Base-by-base conservation (phyloP, 2,797 vertebrate genomes). In the Trematomus bernacchii region DNA sequence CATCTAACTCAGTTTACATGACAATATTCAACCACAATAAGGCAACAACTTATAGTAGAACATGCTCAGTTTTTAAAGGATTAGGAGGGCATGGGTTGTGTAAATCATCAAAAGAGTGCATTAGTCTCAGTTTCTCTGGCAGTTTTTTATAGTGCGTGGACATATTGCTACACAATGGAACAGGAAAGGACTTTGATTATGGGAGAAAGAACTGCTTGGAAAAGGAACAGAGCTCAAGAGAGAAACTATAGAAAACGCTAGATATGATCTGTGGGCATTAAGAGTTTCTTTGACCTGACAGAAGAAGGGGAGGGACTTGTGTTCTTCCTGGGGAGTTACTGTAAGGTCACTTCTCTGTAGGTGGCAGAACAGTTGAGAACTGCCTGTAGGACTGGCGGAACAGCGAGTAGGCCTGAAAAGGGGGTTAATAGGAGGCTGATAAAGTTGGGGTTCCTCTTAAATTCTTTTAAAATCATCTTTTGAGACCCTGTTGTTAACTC, bases 111-210 rank as follows among this genome's bases (percentile, higher is more conserved):
- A 72, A 66, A 67, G 21, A 30, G n/a, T 62, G 30, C 1, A 69
- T 1, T 1, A 2, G 23, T 57, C 40, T 19, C 14, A 18, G 54
- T 23, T 66, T 63, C n/a, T 66, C 46, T 50, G 57, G 3, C 9
- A 23, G 33, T 55, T 63, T 47, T 61, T 6, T 44, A 42, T 52
- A 52, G 68, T 73, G 48, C 44, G 60, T n/a, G 16, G 46, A 23
- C 46, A 71, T n/a, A 1, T 57, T 77, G 37, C 75, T 55, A 6
- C 66, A 80, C 84, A 85, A 80, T 87, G 48, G 67, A 77, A 21
- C 77, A 87, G 88, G 83, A 92, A 86, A 86, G 88, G 44, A 63
- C 83, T 85, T 59, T 88, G 84, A 88, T 87, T 73, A 82, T 70
- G 61, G 62, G 58, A 67, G 74, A 69, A 55, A 72, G 76, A 42